Base-by-base conservation (phyloP, 2,888 invertebrate genomes). In the Altica lythri region DNA sequence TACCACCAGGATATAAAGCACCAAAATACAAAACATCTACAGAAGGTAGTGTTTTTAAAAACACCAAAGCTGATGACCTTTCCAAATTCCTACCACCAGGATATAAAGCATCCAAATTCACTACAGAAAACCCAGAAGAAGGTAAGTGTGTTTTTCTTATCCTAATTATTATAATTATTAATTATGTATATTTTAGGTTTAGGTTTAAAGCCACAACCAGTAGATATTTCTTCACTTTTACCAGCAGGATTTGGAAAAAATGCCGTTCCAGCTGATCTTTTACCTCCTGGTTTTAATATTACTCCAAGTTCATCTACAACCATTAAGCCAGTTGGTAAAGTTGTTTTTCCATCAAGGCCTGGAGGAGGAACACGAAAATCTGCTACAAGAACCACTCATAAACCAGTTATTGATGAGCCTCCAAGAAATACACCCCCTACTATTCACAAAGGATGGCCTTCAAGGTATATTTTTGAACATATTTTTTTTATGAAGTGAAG, bases 391-490 rank as follows among this genome's bases (percentile, higher is more conserved):
- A 71, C 71, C 0, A 66, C 71, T 2, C 60, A 61, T 10, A 59
- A 42, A 16, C 49, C 42, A 18, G 64, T 59, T 17, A 50, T 53
- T 4, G 65, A 67, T 14, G 65, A 58, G 27, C 45, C 63, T 17
- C 59, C 82, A 30, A 76, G 72, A 51, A 74, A 78, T 1, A 79
- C 81, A 0, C 72, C 77, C 1, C 89, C 89, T 4, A 83, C 85
- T 45, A 92, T 92, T 64, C 86, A 88, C 59, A 91, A 89, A 74
- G 92, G 92, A 62, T 92, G 92, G 84, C 92, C 92, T 1, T 83
- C 82, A 14, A 87, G 92, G 85, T 89, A 78, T 59, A 10, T 2
- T 1, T 43, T 17, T 22, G 12, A 47, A 35, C 19, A 10, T 38
- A 13, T 16, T 49, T 22, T 47, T 16, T 37, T 25, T 18, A 10